Conservation (phyloP, 1,140 invertebrate species). For the Trichogramma pretiosum region DNA sequence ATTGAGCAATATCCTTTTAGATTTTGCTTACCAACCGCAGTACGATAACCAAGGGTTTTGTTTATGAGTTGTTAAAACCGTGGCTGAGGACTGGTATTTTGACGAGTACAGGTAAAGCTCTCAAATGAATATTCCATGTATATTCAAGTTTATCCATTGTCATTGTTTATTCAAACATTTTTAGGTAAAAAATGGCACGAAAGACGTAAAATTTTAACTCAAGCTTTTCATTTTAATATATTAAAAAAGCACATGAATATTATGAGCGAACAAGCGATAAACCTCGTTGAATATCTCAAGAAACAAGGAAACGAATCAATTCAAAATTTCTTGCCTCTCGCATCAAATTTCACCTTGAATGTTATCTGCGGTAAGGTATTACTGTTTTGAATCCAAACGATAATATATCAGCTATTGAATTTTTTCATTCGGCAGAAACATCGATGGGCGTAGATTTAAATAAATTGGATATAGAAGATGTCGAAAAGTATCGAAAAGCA, state of each 20-base stretch:
- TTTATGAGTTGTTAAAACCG: constrained; percentile 4
- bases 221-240: constrained; percentile 2
- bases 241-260: neutral
- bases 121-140: neutral
- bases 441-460: neutral
- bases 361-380: neutral
- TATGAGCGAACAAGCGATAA: neutral
- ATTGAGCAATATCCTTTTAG: neutral
- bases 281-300: neutral
- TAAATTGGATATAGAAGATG: neutral
- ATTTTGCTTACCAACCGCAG: constrained; percentile 1
- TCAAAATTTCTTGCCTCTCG: neutral
- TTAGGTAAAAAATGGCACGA: neutral
- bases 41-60: neutral
- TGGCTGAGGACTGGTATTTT: constrained; percentile 8
- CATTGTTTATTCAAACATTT: neutral
- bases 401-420: neutral
- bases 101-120: constrained; percentile 2
- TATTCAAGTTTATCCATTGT: neutral
- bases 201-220: neutral
- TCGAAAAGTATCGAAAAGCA: neutral
- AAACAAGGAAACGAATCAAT: neutral
- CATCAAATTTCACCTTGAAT: neutral
- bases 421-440: neutral
- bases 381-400: neutral